Evolutionary conservation across 2,113 vertebrate genomes (phyloP).

Genomic region (Vombatus ursinus): DNA sequence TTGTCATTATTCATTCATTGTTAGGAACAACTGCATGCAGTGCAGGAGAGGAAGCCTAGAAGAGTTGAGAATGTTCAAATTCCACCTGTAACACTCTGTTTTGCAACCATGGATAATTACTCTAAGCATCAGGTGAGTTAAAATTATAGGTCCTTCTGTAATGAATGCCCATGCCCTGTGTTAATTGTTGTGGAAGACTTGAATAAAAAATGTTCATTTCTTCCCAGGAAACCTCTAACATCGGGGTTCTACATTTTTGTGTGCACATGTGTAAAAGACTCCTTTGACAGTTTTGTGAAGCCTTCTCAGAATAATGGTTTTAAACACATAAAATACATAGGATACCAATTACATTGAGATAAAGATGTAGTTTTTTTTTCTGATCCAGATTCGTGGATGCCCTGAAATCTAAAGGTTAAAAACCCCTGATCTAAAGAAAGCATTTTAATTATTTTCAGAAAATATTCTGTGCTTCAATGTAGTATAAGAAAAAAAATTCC

Average conservation of each 20-base stretch:
- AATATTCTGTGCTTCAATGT: neutral
- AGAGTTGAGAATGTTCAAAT: neutral
- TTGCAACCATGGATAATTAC: neutral
- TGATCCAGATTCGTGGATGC: neutral
- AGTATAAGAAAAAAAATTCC: neutral
- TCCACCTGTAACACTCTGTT: neutral
- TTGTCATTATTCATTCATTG: neutral
- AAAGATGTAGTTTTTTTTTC: neutral
- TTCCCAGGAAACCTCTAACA: neutral
- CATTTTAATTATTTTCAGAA: neutral
- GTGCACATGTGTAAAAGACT: neutral
- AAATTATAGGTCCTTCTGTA: neutral
- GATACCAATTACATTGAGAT: neutral
- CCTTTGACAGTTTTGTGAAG: neutral
- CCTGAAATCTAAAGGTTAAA: neutral
- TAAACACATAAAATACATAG: neutral
- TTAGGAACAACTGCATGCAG: neutral
- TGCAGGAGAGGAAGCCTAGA: neutral
- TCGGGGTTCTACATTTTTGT: neutral
- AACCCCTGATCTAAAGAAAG: neutral
- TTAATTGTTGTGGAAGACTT: neutral
- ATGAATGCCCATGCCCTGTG: neutral
- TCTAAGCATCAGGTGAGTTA: neutral
- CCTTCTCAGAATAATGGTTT: neutral
- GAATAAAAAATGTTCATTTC: neutral